Evolutionary conservation across 2,888 invertebrate species (phyloP).

Genomic region (Spilosoma lubricipeda): DNA sequence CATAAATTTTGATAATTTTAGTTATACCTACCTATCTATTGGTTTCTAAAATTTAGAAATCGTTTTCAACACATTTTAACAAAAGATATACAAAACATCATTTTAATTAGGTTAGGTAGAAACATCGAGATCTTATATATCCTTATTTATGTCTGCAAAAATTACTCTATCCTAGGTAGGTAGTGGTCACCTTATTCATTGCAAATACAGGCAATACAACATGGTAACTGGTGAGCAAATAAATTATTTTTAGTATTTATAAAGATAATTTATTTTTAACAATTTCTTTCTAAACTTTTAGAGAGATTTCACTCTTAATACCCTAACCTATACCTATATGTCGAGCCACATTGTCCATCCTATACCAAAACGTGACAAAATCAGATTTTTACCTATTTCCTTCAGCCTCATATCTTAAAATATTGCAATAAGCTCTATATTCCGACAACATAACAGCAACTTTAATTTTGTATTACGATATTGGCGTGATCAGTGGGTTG

Average conservation of each 20-base stretch:
- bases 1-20: not conserved
- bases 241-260: too few species aligned
- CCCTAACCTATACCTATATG: constrained; percentile 21
- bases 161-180: too few species aligned
- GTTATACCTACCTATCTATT: not conserved
- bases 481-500: constrained; percentile 80
- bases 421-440: constrained; percentile 15
- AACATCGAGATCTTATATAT: too few species aligned
- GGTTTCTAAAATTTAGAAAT: not conserved
- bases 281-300: not conserved
- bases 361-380: constrained; percentile 37
- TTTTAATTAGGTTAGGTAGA: too few species aligned
- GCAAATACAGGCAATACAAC: too few species aligned
- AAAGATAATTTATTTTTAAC: constrained; percentile 20
- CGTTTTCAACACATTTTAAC: too few species aligned
- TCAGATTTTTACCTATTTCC: constrained; percentile 32
- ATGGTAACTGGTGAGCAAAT: too few species aligned
- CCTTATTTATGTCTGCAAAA: too few species aligned
- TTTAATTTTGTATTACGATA: constrained; percentile 52
- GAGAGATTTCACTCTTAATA: not conserved
- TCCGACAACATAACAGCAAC: constrained; percentile 12
- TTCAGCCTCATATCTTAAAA: constrained; percentile 22
- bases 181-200: too few species aligned
- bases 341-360: constrained; percentile 45
- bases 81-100: not conserved